phyloP scores from a whole-genome alignment of 2,797 vertebrate species.

The Sebastes dallii region DNA sequence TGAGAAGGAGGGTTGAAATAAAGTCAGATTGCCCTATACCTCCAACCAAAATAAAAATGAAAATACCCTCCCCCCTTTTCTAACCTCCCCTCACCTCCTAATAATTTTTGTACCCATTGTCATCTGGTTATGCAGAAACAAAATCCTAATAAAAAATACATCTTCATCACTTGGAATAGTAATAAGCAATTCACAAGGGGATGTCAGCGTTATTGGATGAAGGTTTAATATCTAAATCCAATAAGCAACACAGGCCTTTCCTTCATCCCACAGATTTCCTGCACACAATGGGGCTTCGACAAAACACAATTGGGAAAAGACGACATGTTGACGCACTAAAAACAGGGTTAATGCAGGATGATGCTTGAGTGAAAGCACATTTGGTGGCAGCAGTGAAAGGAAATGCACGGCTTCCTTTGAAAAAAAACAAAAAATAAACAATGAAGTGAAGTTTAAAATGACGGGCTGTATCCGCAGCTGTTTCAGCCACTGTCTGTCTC shows the following conservation, averaged over 20 bases:
- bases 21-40: not conserved
- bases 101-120: slow-evolving; percentile 2
- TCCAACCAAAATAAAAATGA: not conserved
- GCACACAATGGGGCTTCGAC: slow-evolving; percentile 24
- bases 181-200: slow-evolving; percentile 45
- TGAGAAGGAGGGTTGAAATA: not conserved
- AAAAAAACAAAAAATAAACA: slow-evolving; percentile 51
- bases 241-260: slow-evolving; percentile 43
- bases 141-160: slow-evolving; percentile 42
- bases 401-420: slow-evolving; percentile 29
- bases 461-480: slow-evolving; percentile 46
- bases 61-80: not conserved
- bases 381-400: slow-evolving; percentile 27
- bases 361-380: slow-evolving; percentile 48
- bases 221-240: slow-evolving; percentile 68
- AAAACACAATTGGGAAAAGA: slow-evolving; percentile 30
- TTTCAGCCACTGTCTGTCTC: slow-evolving; percentile 15
- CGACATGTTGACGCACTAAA: slow-evolving; percentile 29
- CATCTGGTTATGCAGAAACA: slow-evolving; percentile 23
- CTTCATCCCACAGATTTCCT: slow-evolving; percentile 60
- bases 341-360: slow-evolving; percentile 41
- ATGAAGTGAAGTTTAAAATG: slow-evolving; percentile 47
- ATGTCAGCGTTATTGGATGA: slow-evolving; percentile 53
- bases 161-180: slow-evolving; percentile 51
- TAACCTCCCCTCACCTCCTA: not conserved